Conservation (phyloP, 2,797 vertebrate genomes). For the Propithecus perrieri region DNA sequence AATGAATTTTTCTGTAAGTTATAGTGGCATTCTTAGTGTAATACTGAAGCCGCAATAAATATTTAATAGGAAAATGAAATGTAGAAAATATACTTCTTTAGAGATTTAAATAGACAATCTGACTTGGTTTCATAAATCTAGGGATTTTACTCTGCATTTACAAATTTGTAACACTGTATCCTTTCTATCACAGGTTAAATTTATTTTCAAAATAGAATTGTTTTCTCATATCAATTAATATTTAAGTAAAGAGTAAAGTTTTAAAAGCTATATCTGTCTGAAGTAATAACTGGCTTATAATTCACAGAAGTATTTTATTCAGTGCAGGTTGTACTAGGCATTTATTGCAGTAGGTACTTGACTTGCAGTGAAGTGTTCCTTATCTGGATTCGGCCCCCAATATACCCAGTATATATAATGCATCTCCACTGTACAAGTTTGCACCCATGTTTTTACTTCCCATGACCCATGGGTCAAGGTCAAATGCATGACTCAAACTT, state of each 20-base stretch:
- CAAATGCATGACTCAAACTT: not conserved
- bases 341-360: not conserved
- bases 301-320: not conserved
- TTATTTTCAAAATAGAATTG: not conserved
- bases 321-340: not conserved
- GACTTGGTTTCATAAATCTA: constrained; percentile 8
- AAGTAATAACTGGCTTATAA: not conserved
- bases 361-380: not conserved
- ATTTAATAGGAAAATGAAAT: constrained; percentile 28
- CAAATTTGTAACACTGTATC: not conserved
- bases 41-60: not conserved
- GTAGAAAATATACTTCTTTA: not conserved
- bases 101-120: not conserved
- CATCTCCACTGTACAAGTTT: not conserved
- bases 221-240: not conserved
- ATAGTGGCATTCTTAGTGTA: not conserved
- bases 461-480: not conserved
- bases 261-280: not conserved
- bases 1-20: constrained; percentile 38
- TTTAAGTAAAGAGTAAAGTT: not conserved
- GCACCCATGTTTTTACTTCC: not conserved
- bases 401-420: not conserved
- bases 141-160: not conserved
- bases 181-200: not conserved
- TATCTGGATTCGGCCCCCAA: not conserved